A percentile compares a stretch with the other conserved stretches of the same genome.
phyloP scores from a whole-genome alignment of 2,113 vertebrate species.

The Cyphomyrus plagiostoma region DNA sequence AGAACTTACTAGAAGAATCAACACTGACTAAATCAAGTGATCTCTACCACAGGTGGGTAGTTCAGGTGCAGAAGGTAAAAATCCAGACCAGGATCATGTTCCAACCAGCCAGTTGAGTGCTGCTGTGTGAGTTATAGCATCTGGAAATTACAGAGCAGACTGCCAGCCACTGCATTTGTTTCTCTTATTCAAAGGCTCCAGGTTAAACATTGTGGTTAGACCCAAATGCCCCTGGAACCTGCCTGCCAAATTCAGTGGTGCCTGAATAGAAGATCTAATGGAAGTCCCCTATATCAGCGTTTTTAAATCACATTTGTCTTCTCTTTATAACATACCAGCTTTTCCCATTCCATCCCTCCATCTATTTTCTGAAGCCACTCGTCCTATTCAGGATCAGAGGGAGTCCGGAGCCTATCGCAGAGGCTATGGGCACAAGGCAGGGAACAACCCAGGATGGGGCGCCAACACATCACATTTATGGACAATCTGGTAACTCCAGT shows the following conservation, averaged over 20 bases:
- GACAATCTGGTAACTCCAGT: not conserved
- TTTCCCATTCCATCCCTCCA: not conserved
- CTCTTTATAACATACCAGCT: not conserved
- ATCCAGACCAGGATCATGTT: not conserved
- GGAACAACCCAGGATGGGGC: not conserved
- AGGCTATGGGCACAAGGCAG: not conserved
- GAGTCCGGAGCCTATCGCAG: not conserved
- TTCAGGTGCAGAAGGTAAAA: not conserved
- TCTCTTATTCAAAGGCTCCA: not conserved
- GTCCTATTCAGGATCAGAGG: not conserved
- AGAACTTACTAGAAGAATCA: not conserved
- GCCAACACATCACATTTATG: not conserved
- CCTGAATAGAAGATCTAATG: not conserved
- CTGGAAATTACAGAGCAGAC: not conserved
- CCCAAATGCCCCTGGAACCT: not conserved
- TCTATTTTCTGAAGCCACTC: not conserved
- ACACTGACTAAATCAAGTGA: not conserved
- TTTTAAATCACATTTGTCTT: not conserved
- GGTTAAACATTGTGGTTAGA: not conserved
- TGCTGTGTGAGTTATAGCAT: not conserved
- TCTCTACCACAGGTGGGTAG: not conserved
- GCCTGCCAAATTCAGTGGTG: not conserved
- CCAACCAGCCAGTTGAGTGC: not conserved
- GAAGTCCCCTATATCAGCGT: not conserved
- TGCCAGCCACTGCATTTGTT: not conserved